Percentiles rank a stretch among this genome's conserved stretches.
phyloP scores from a whole-genome alignment of 1,140 invertebrate species.

The Lerema accius region DNA sequence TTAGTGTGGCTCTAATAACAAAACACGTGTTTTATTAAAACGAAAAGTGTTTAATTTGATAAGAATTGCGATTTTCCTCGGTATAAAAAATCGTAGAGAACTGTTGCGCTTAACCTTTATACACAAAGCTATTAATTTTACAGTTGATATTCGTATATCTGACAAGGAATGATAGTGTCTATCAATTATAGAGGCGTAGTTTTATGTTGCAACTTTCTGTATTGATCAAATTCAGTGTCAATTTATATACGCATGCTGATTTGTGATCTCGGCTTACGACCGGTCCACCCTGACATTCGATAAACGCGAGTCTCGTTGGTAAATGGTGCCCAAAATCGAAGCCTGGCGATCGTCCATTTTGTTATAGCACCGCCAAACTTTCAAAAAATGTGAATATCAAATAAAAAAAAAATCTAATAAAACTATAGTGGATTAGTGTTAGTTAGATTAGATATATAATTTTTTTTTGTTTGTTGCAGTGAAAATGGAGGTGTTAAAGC shows the following conservation, averaged over 20 bases:
- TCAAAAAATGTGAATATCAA: constrained; percentile 9
- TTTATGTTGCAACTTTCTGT: constrained; percentile 1
- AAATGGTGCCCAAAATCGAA: constrained; percentile 42
- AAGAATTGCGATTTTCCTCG: too few relatives aligned
- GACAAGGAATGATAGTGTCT: too few relatives aligned
- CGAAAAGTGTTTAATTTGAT: too few relatives aligned
- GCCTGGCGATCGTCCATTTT: constrained; percentile 36
- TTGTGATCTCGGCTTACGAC: constrained; percentile 9
- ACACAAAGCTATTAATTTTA: too few relatives aligned
- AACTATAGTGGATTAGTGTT: too few relatives aligned
- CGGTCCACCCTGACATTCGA: constrained; percentile 64
- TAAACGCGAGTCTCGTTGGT: constrained; percentile 49
- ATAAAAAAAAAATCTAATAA: not conserved
- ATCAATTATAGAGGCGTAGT: too few relatives aligned
- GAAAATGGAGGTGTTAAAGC: constrained; percentile 69
- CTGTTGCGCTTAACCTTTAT: too few relatives aligned
- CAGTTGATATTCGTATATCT: too few relatives aligned
- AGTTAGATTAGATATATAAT: too few relatives aligned
- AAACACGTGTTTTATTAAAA: too few relatives aligned
- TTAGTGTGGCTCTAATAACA: too few relatives aligned
- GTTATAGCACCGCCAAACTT: constrained; percentile 31
- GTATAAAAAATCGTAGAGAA: too few relatives aligned
- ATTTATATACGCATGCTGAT: constrained; percentile 8
- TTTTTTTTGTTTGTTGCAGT: constrained; percentile 67
- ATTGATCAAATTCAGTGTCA: constrained; percentile 6